Base-by-base conservation (phyloP, 2,113 vertebrate species). In the Osmerus mordax region DNA sequence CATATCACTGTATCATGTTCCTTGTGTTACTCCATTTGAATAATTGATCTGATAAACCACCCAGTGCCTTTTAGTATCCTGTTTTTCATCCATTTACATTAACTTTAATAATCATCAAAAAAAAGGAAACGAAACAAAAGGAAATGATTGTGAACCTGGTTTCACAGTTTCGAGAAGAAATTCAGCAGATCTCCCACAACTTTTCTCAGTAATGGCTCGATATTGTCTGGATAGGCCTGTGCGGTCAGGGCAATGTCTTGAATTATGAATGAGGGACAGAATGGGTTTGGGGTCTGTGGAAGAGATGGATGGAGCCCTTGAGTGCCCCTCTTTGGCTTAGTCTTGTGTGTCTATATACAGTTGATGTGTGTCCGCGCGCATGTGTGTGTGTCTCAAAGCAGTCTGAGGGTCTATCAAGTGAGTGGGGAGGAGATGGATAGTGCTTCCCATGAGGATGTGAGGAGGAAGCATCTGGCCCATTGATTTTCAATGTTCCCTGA, bases 401-500 rank as follows among this genome's bases (percentile, higher is more conserved):
- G 29, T 64, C 61, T 36, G 29, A 18, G 41, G 28, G 61, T 64
- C 62, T 64, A 64, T 28, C 6, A 18, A 54, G 69, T 18, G 58
- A 70, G 73, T 73, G 25, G 51, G 58, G 19, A 64, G 80, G 76
- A 78, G 81, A 80, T 80, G 41, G 70, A 75, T 53, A 21, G 2
- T 0, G 0, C 13, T 11, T 69, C 81, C 63, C 69, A 28, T 3
- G 79, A 76, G 81, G 70, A 0, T 0, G 21, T 66, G 78, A 56
- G 12, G 52, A 74, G 82, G 74, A 76, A 0, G 18, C 84, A 77
- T 79, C 72, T 62, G 83, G 75, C 65, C 72, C 83, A 89, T 84
- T 81, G 86, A 88, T 86, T 90, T 88, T 78, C 83, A 86, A 78
- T 81, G 81, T 77, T 70, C 65, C 68, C 32, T 74, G 41, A 71